phyloP scores from a whole-genome alignment of 2,797 vertebrate species.

The Etheostoma nigrum region DNA sequence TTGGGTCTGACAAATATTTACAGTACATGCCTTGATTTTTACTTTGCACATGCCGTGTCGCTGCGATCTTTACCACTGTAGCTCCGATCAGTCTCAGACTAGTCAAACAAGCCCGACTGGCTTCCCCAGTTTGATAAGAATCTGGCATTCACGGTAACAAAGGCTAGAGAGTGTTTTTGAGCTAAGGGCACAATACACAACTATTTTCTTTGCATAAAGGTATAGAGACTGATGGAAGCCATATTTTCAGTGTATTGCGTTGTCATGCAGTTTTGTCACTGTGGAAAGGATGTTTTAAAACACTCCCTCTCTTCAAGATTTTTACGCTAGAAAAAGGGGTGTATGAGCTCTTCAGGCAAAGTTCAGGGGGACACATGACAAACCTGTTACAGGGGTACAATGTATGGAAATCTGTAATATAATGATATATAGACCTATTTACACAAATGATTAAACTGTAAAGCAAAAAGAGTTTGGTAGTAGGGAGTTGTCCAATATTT shows the following conservation, averaged over 20 bases:
- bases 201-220: background rate
- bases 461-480: constrained; percentile 20
- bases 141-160: constrained; percentile 9
- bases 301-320: constrained; percentile 4
- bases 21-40: constrained; percentile 49
- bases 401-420: constrained; percentile 57
- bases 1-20: constrained; percentile 29
- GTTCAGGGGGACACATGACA: constrained; percentile 20
- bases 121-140: background rate
- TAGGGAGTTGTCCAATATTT: constrained; percentile 34
- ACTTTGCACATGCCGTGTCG: constrained; percentile 36
- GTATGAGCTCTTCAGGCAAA: background rate
- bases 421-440: constrained; percentile 41
- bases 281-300: constrained; percentile 31
- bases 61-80: constrained; percentile 51
- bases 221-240: constrained; percentile 28
- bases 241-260: constrained; percentile 28
- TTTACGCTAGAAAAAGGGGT: background rate
- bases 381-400: constrained; percentile 26
- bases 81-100: constrained; percentile 36
- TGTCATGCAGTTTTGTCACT: constrained; percentile 20
- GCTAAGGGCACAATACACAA: background rate
- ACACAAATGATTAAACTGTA: constrained; percentile 49
- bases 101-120: constrained; percentile 64
- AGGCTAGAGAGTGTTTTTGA: constrained; percentile 21